A percentile compares a stretch with the other conserved stretches of the same genome.
phyloP scores from a whole-genome alignment of 2,797 vertebrate species.

The Valencia hispanica region DNA sequence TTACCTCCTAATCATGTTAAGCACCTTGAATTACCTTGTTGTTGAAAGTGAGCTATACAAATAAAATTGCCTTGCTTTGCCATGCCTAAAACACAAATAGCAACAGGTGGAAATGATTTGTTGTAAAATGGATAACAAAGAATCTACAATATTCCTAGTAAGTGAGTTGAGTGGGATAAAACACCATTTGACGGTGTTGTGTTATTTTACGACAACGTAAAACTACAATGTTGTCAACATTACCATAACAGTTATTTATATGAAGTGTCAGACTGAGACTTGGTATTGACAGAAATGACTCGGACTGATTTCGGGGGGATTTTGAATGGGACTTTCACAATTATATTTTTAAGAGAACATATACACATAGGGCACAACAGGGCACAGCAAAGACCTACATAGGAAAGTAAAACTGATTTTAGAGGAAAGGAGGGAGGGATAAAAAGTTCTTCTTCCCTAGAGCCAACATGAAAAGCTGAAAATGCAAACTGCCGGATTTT shows the following conservation, averaged over 20 bases:
- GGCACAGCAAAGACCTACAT: too few species aligned
- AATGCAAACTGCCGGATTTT: slow-evolving; percentile 92
- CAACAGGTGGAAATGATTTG: too few species aligned
- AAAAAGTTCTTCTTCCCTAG: slow-evolving; percentile 55
- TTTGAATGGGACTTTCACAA: background rate
- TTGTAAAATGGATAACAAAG: background rate
- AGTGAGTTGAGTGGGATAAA: background rate
- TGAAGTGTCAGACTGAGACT: background rate
- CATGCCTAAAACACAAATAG: background rate
- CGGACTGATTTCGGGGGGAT: too few species aligned
- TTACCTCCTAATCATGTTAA: too few species aligned
- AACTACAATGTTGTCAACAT: background rate
- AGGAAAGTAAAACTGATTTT: background rate
- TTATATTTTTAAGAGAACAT: background rate
- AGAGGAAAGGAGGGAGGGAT: background rate
- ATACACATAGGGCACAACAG: background rate
- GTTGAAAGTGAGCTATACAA: too few species aligned
- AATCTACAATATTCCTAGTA: background rate
- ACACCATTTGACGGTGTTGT: background rate
- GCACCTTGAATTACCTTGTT: too few species aligned
- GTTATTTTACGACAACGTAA: background rate
- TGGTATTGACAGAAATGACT: too few species aligned
- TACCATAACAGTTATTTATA: background rate
- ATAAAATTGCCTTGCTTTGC: too few species aligned
- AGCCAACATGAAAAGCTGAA: slow-evolving; percentile 82